Conservation (phyloP, 92 coral and sea anemone species). For the Virgularia gustaviana region DNA sequence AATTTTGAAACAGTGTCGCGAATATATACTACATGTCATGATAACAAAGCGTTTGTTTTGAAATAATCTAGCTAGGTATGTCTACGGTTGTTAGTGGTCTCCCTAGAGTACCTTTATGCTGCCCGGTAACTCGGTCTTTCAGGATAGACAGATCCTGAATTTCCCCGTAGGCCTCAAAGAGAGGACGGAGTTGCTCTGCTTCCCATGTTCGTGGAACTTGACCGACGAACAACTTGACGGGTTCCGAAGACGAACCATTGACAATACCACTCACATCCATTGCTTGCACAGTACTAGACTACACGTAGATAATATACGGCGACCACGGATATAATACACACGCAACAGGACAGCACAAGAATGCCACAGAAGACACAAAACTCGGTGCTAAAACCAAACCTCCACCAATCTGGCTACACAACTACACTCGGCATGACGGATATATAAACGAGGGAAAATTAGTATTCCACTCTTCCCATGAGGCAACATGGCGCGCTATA, state of each 20-base stretch:
- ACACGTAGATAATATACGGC: constrained; percentile 9
- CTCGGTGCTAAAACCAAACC: constrained; percentile 18
- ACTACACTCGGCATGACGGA: constrained; percentile 29
- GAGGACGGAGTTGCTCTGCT: constrained; percentile 82
- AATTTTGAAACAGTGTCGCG: no score
- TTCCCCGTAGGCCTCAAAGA: constrained; percentile 86
- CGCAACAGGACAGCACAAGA: constrained; percentile 35
- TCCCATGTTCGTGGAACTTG: constrained; percentile 99
- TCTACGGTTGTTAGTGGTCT: no score
- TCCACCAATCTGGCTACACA: constrained; percentile 17
- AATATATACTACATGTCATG: no score
- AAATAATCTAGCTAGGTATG: no score
- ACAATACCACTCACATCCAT: constrained; percentile 24
- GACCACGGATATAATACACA: constrained; percentile 14
- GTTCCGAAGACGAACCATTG: constrained; percentile 29
- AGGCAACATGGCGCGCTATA: background rate
- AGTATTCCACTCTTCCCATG: background rate
- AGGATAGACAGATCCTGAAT: constrained; percentile 86
- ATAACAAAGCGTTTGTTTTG: no score
- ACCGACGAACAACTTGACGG: constrained; percentile 88
- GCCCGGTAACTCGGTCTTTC: constrained; percentile 84
- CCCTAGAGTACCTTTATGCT: constrained; percentile 99
- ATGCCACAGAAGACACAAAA: constrained; percentile 20
- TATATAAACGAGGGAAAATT: no score
- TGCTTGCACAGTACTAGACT: background rate